phyloP scores from a whole-genome alignment of 2,797 vertebrate species.

The Protosalanx chinensis region DNA sequence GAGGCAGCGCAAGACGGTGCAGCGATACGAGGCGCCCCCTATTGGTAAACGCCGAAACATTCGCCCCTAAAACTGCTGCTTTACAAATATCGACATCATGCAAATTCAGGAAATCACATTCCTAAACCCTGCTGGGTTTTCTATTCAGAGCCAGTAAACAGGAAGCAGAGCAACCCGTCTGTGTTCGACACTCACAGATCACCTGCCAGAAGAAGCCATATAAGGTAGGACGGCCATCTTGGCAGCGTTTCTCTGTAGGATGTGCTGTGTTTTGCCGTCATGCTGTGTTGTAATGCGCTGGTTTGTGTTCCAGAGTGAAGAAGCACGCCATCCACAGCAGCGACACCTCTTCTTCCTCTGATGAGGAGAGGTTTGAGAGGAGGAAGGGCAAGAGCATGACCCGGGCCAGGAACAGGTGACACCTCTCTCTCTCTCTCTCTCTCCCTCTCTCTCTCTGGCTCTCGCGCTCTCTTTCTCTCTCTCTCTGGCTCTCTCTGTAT shows the following conservation, averaged over 20 bases:
- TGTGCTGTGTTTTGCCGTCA: not conserved
- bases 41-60: conserved; percentile 76
- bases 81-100: not conserved
- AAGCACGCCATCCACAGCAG: conserved; percentile 99
- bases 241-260: not conserved
- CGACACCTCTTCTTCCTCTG: conserved; percentile 96
- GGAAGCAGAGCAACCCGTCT: conserved; percentile 92
- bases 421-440: not conserved
- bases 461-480: not conserved
- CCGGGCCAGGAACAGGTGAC: conserved; percentile 91
- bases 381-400: conserved; percentile 98
- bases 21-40: conserved; percentile 95
- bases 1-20: conserved; percentile 96
- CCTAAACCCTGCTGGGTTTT: conserved; percentile 24
- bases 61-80: not conserved
- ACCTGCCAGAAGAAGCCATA: conserved; percentile 98
- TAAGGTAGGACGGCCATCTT: conserved; percentile 74
- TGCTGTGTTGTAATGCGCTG: not conserved
- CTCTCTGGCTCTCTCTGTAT: not conserved
- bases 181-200: conserved; percentile 97
- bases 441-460: not conserved
- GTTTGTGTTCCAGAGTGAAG: conserved; percentile 80
- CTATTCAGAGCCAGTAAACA: conserved; percentile 89
- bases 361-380: conserved; percentile 97
- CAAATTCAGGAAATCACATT: not conserved